Base-by-base conservation (phyloP, 2,888 invertebrate species). In the Hydroisotoma schaefferi region DNA sequence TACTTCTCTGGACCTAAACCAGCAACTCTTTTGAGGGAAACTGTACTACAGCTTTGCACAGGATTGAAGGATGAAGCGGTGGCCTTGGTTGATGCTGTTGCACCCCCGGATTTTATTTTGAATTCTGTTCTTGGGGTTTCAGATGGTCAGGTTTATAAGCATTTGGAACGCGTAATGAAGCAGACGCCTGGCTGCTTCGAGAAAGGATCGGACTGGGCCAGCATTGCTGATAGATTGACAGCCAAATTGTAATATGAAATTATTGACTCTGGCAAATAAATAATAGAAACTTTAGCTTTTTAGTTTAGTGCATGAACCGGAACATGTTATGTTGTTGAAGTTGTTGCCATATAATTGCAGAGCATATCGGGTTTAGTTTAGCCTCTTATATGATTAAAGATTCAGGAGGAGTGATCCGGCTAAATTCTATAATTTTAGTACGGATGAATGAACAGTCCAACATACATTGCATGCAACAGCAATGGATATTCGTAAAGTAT, bases 81-180 rank as follows among this genome's bases (percentile, higher is more conserved):
- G 0, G 78, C 85, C 1, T 82, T 94, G 2, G 88, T 86, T 2
- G 94, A 94, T 76, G 87, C 87, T 27, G 80, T 94, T 26, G 88
- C 94, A 12, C 63, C 63, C 1, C 52, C 63, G 0, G 94, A 94
- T 79, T 93, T 88, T 76, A 85, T 92, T 33, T 80, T 94, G 15
- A 88, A 92, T 77, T 94, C 94, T 0, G 86, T 88, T 29, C 81
- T 94, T 20, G 94, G 90, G 55, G 83, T 81, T 74, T 86, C 91
- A 26, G 89, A 94, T 79, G 94, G 94, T 65, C 82, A 88, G 80
- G 82, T 85, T 1, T 90, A 90, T 77, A 83, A 88, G 74, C 85
- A 87, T 75, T 80, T 90, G 43, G 82, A 88, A 74, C 78, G 81
- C 49, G 79, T 81, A 23, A 81, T 89, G 70, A 80, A 83, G 74